phyloP scores from a whole-genome alignment of 2,888 invertebrate species.

The Panopea generosa region DNA sequence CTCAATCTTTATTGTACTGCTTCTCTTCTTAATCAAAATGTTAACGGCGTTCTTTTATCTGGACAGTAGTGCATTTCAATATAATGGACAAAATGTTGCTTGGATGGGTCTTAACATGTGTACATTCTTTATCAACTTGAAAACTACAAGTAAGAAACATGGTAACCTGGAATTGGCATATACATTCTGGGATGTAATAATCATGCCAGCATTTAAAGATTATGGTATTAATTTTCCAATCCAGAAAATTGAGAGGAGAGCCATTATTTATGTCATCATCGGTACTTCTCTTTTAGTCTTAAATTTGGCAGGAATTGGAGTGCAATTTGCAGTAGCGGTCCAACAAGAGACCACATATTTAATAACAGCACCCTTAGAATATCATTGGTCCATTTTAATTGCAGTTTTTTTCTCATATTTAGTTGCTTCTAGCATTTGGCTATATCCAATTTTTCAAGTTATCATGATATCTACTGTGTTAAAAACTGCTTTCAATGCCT shows the following conservation, averaged over 20 bases:
- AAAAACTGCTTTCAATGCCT: slow-evolving; percentile 7
- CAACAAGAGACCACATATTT: neutral
- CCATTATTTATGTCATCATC: too few relatives aligned
- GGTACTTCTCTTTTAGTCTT: too few relatives aligned
- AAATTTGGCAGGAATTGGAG: neutral
- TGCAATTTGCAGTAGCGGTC: slow-evolving; percentile 3
- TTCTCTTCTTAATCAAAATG: neutral
- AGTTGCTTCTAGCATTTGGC: neutral
- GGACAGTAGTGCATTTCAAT: neutral
- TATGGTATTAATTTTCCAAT: slow-evolving; percentile 18
- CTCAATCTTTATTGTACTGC: neutral
- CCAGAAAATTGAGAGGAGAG: neutral
- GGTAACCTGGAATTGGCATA: slow-evolving; percentile 13
- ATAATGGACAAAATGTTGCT: neutral
- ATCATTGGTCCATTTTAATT: neutral
- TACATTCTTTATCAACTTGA: slow-evolving; percentile 12
- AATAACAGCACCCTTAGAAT: slow-evolving; percentile 6
- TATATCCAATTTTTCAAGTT: neutral
- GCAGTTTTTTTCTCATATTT: neutral
- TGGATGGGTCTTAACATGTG: slow-evolving; percentile 1
- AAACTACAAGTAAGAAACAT: slow-evolving; percentile 19
- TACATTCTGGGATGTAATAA: slow-evolving; percentile 22
- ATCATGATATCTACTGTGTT: neutral
- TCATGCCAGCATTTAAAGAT: slow-evolving; percentile 14
- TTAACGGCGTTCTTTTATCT: slow-evolving; percentile 20